Evolutionary conservation across 2,888 invertebrate genomes (phyloP).

Genomic region (Bursaphelenchus okinawaensis): DNA sequence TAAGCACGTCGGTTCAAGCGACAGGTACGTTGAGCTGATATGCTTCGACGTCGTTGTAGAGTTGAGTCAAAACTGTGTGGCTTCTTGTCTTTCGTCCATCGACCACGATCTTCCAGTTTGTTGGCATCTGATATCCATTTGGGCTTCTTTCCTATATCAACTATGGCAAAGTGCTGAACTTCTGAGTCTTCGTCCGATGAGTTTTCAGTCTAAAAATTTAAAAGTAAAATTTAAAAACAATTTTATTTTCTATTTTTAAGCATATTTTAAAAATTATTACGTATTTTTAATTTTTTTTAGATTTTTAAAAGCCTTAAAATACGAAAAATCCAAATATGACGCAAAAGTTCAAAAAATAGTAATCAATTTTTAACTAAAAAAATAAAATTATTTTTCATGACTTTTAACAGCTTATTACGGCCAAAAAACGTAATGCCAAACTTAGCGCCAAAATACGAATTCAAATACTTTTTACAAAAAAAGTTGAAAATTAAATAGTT

Average conservation of each 20-base stretch:
- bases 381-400: too few species aligned
- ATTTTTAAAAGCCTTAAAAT: background rate
- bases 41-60: slow-evolving; percentile 2
- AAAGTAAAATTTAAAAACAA: too few species aligned
- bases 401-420: too few species aligned
- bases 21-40: background rate
- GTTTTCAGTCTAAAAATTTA: background rate
- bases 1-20: slow-evolving; percentile 8
- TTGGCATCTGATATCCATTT: background rate
- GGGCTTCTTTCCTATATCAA: slow-evolving; percentile 8
- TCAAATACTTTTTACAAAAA: too few species aligned
- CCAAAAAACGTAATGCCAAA: too few species aligned
- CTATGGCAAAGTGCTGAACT: slow-evolving; percentile 9
- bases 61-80: slow-evolving; percentile 9
- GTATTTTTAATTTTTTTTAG: background rate
- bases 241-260: too few species aligned
- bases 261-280: too few species aligned
- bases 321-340: too few species aligned
- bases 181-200: slow-evolving; percentile 1
- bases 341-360: too few species aligned
- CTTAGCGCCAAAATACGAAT: too few species aligned
- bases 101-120: background rate
- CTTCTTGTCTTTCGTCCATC: slow-evolving; percentile 3
- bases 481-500: too few species aligned
- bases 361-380: too few species aligned